Conservation (phyloP, 1,140 invertebrate species). For the Samia ricini region DNA sequence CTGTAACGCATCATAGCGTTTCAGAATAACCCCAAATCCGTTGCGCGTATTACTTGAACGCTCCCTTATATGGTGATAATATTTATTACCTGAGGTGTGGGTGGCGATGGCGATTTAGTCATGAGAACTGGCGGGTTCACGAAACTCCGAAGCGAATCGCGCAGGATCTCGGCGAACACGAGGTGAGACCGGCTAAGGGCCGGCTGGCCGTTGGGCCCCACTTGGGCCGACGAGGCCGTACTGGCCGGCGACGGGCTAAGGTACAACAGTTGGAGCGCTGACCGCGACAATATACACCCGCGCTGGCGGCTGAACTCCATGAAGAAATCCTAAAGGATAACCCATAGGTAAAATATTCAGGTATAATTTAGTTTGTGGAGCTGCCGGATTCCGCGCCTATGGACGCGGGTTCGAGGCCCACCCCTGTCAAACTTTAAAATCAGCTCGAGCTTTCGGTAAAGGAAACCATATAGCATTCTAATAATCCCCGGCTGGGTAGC, state of each 20-base stretch:
- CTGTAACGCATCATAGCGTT: no score
- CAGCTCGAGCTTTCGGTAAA: no score
- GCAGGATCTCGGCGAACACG: slow-evolving; percentile 88
- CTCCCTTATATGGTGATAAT: no score
- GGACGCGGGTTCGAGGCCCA: no score
- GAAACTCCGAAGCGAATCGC: slow-evolving; percentile 91
- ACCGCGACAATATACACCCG: slow-evolving; percentile 96
- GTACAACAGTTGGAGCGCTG: slow-evolving; percentile 92
- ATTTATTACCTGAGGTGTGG: slow-evolving; percentile 80
- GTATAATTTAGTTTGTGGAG: no score
- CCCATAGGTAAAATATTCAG: background rate
- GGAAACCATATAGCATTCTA: no score
- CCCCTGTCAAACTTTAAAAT: no score
- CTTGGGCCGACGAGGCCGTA: slow-evolving; percentile 41
- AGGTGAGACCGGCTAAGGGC: slow-evolving; percentile 46
- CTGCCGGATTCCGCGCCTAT: no score
- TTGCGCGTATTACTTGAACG: no score
- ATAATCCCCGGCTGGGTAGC: no score
- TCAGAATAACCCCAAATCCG: no score
- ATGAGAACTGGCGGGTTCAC: slow-evolving; percentile 92
- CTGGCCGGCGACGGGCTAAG: slow-evolving; percentile 74
- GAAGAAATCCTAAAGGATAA: slow-evolving; percentile 90
- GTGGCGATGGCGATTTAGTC: slow-evolving; percentile 81
- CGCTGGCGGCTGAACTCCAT: slow-evolving; percentile 93
- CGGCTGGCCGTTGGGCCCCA: slow-evolving; percentile 21